These are phyloP conservation scores for Mus musculus DNA, from an alignment of 2,113 vertebrate species.

Conservation along the genomic window GRCm39 chr2:173178001-173178500, in stretches of 20 bases:
- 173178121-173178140: conserved; percentile 19
- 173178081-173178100: conserved; percentile 61
- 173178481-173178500: neutral
- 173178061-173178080: conserved; percentile 56
- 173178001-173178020: conserved; percentile 86
- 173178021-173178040: conserved; percentile 82
- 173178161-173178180: neutral
- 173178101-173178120: conserved; percentile 1
- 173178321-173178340: no score
- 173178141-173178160: neutral
- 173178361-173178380: no score
- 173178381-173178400: no score
- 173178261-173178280: neutral
- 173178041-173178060: conserved; percentile 83
- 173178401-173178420: neutral
- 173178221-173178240: neutral
- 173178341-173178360: no score
- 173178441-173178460: neutral
- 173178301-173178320: neutral
- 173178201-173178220: neutral
- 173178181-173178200: neutral
- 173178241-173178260: neutral
- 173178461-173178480: neutral
- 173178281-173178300: neutral
- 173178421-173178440: no score